Evolutionary conservation across 2,797 vertebrate species (phyloP), one percentile per base, ranked within the genome.

Genomic region (Epinephelus malabaricus): DNA sequence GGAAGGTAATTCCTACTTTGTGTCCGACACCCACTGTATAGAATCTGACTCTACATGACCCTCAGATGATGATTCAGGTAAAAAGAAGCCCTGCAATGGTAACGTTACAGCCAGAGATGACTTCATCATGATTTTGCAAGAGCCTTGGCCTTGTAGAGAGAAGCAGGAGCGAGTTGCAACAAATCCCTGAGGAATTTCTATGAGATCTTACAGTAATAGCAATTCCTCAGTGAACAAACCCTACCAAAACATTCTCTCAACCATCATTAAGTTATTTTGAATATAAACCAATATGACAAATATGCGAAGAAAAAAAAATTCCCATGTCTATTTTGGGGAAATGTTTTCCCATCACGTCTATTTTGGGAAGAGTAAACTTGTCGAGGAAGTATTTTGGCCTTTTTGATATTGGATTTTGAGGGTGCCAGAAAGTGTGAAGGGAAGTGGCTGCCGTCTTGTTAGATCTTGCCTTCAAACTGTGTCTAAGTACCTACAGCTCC

Each of bases 381-480:
- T 65, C 2, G 14, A 76, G 69, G 73, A 90, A 87, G 80, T 78
- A 67, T 89, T 85, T 78, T 53, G 72, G 64, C 76, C 73, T 82
- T 77, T 51, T 79, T 75, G 17, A 88, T 77, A 76, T 79, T 73
- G 58, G 19, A 77, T 83, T 85, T 74, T 72, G 27, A 75, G 60
- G 77, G 59, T 86, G 81, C 77, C 83, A 86, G 65, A 79, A 30
- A 82, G 78, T 82, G 82, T 76, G 69, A 79, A 80, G 71, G 75
- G 81, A 91, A 86, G 67, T 51, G 43, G 38, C 54, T 78, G 73
- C 43, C 56, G 54, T 92, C 92, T 89, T 91, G 93, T 94, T 81
- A 79, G 80, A 86, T 95, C 92, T 90, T 92, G 92, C 81, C 84
- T 78, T 64, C 70, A 68, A 89, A 84, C 68, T 69, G 70, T 87